Percentiles rank a stretch among this genome's conserved stretches.
Evolutionary conservation across 2,113 vertebrate genomes (phyloP).

Genomic region (Paracanthobrama guichenoti): DNA sequence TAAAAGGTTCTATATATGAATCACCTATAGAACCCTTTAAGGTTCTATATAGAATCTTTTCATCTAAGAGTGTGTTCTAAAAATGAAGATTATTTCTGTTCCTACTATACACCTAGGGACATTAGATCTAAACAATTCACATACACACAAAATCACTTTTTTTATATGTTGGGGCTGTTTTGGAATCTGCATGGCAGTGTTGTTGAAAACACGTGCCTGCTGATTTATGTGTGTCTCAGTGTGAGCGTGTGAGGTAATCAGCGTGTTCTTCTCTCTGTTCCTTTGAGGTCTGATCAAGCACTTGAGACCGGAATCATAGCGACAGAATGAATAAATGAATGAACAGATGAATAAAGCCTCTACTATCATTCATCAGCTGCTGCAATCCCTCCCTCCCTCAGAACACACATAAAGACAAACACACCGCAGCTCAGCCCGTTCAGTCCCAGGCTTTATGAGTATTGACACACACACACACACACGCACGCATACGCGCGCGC

Average conservation of each 20-base stretch:
- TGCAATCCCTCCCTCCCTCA: background rate
- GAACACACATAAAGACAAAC: conserved; percentile 44
- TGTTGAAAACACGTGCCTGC: background rate
- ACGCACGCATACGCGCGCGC: background rate
- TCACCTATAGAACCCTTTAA: too few species aligned
- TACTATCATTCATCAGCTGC: conserved; percentile 42
- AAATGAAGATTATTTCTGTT: background rate
- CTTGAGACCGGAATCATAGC: conserved; percentile 39
- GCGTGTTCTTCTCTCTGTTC: conserved; percentile 60
- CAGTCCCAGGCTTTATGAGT: background rate
- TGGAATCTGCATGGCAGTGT: background rate
- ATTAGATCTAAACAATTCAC: background rate
- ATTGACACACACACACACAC: conserved; percentile 27
- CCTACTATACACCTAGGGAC: background rate
- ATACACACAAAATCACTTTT: background rate
- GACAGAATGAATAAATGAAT: conserved; percentile 39
- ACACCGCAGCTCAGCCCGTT: conserved; percentile 18
- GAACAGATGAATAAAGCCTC: conserved; percentile 42
- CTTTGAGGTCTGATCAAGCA: conserved; percentile 45
- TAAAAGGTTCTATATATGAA: too few species aligned
- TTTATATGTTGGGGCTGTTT: background rate
- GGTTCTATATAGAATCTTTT: too few species aligned
- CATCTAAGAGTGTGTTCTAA: background rate
- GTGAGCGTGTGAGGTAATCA: conserved; percentile 57
- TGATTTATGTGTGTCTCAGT: background rate